Evolutionary conservation across 2,888 invertebrate genomes (phyloP).

Genomic region (Didymodactylos carnosus): DNA sequence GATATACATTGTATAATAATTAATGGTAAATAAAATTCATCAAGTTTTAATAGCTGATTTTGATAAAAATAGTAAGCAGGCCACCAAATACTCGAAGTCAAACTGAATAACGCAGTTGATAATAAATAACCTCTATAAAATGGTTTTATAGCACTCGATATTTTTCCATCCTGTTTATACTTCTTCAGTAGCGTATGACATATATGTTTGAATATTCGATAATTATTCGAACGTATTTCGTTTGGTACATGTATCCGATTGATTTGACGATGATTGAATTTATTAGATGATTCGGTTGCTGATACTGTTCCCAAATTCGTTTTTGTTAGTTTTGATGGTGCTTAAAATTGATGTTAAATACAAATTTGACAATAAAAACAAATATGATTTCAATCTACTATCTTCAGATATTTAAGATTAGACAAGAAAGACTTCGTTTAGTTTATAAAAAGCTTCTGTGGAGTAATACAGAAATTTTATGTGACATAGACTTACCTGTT

Average conservation of each 20-base stretch:
- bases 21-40: constrained; percentile 40
- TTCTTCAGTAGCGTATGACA: neutral
- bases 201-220: constrained; percentile 3
- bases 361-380: no score
- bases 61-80: constrained; percentile 14
- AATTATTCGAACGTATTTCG: neutral
- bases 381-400: no score
- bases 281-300: neutral
- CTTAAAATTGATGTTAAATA: neutral
- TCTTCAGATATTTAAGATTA: no score
- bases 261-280: neutral
- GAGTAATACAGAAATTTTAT: no score
- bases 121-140: constrained; percentile 13
- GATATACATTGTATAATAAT: constrained; percentile 68
- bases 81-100: constrained; percentile 12
- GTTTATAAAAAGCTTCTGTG: no score
- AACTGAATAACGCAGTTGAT: constrained; percentile 6
- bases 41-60: neutral
- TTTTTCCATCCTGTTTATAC: no score
- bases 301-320: neutral
- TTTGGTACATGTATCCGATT: constrained; percentile 8
- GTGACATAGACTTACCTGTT: neutral
- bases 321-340: neutral
- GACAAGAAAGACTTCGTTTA: no score
- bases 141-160: neutral